phyloP scores from a whole-genome alignment of 37 sponge, comb jelly and placozoan species.

The Lycopodina hypogea region DNA sequence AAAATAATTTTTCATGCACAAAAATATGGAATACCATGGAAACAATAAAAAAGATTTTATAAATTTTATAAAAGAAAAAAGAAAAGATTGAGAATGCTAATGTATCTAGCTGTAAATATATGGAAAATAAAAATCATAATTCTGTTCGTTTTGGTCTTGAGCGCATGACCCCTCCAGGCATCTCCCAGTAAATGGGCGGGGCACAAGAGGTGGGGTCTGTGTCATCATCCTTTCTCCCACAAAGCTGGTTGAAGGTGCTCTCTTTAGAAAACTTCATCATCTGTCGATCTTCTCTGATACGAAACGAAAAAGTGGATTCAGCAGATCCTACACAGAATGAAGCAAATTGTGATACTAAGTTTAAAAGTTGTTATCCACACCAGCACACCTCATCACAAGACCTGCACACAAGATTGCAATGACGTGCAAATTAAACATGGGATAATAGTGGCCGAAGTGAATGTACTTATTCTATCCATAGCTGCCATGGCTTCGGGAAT shows the following conservation, averaged over 20 bases:
- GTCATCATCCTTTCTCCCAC: slow-evolving; percentile 62
- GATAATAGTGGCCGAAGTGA: too few relatives aligned
- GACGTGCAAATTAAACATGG: too few relatives aligned
- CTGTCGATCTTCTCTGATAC: slow-evolving; percentile 92
- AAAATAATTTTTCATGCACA: too few relatives aligned
- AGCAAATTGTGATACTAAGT: neutral
- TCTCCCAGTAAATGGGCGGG: slow-evolving; percentile 66
- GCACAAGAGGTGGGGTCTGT: slow-evolving; percentile 67
- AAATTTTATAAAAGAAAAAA: too few relatives aligned
- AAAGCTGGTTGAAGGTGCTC: slow-evolving; percentile 83
- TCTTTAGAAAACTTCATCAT: slow-evolving; percentile 78
- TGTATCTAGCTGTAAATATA: too few relatives aligned
- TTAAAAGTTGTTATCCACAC: neutral
- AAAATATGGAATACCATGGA: too few relatives aligned
- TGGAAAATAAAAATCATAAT: neutral
- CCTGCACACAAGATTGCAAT: too few relatives aligned
- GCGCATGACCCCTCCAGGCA: neutral
- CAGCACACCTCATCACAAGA: neutral
- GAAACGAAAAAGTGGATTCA: slow-evolving; percentile 90
- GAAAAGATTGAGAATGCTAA: too few relatives aligned
- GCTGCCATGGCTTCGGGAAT: too few relatives aligned
- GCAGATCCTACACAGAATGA: slow-evolving; percentile 52
- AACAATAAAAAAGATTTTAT: too few relatives aligned
- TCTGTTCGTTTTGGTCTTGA: neutral
- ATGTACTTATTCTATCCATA: too few relatives aligned